Evolutionary conservation across 1,140 invertebrate genomes (phyloP).

Genomic region (Pseudomyrmex flavicornis): DNA sequence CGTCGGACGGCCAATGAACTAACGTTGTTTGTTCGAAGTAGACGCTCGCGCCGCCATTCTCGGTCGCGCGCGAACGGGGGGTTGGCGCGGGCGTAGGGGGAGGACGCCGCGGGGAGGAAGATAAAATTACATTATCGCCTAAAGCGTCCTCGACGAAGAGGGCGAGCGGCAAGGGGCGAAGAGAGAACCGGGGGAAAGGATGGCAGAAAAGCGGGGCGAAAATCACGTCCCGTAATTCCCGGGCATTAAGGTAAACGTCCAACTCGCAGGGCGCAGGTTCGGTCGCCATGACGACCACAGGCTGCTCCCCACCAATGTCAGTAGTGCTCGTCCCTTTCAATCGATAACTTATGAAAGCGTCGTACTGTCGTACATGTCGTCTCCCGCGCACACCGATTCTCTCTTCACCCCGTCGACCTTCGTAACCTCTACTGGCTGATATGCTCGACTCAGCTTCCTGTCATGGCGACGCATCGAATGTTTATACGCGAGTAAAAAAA

Average conservation of each 20-base stretch:
- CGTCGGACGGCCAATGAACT: constrained; percentile 76
- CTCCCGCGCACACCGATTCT: constrained; percentile 22
- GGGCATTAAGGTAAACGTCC: constrained; percentile 85
- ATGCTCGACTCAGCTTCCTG: constrained; percentile 67
- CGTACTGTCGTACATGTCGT: constrained; percentile 78
- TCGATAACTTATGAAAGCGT: constrained; percentile 85
- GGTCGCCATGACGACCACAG: constrained; percentile 81
- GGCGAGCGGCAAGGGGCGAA: not conserved
- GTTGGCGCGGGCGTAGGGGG: not conserved
- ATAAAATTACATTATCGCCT: constrained; percentile 75
- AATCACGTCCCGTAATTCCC: constrained; percentile 85
- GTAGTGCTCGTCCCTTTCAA: constrained; percentile 79
- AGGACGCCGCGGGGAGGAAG: constrained; percentile 26
- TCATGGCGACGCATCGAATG: constrained; percentile 72
- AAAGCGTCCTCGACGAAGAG: constrained; percentile 64
- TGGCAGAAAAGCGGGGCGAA: constrained; percentile 69
- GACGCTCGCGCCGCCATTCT: constrained; percentile 64
- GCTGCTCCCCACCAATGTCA: constrained; percentile 71
- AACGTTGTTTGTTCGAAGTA: constrained; percentile 80
- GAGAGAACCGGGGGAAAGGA: constrained; percentile 61
- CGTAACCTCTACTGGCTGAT: constrained; percentile 46
- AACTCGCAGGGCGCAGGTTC: constrained; percentile 81
- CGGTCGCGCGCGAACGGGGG: constrained; percentile 10
- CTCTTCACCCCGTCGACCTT: constrained; percentile 30
- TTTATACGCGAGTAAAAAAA: constrained; percentile 3